Evolutionary conservation across 30 jellyfish, hydroid and myxozoan genomes (phyloP).

Genomic region (Morbakka virulenta): DNA sequence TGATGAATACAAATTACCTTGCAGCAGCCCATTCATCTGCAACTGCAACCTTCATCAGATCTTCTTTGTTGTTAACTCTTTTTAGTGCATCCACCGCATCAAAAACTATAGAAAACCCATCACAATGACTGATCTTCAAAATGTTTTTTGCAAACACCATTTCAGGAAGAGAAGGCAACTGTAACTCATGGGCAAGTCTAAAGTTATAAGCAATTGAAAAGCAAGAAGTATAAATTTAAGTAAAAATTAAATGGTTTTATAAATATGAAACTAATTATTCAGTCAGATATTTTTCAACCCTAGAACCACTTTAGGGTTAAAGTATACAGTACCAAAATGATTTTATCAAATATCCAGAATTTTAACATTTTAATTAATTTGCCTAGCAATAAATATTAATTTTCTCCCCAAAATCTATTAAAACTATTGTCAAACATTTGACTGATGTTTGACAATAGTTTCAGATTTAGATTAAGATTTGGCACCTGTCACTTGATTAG

Average conservation of each 20-base stretch:
- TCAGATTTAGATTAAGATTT: too few species aligned
- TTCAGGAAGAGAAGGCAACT: slow-evolving; percentile 88
- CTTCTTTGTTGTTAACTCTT: slow-evolving; percentile 76
- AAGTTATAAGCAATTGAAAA: background rate
- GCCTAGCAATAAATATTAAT: too few species aligned
- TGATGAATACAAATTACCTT: slow-evolving; percentile 41
- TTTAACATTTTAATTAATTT: too few species aligned
- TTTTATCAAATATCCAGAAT: too few species aligned
- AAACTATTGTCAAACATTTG: too few species aligned
- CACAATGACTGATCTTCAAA: slow-evolving; percentile 42
- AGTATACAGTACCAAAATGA: too few species aligned
- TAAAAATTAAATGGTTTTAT: background rate
- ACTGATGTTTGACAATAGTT: too few species aligned
- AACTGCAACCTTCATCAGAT: slow-evolving; percentile 87
- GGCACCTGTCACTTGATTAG: too few species aligned
- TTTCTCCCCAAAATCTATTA: too few species aligned
- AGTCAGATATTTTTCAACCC: background rate
- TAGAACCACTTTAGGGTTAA: too few species aligned
- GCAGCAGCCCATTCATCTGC: slow-evolving; percentile 94
- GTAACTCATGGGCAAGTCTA: slow-evolving; percentile 70
- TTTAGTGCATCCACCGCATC: slow-evolving; percentile 84
- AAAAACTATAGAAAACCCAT: slow-evolving; percentile 73
- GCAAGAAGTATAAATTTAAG: background rate
- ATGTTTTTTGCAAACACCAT: slow-evolving; percentile 81
- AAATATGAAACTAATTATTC: background rate